These are phyloP conservation scores for Ctenochaetus hawaiiensis DNA, from an alignment of 2,797 vertebrate species.

Conservation along the genomic window DNA sequence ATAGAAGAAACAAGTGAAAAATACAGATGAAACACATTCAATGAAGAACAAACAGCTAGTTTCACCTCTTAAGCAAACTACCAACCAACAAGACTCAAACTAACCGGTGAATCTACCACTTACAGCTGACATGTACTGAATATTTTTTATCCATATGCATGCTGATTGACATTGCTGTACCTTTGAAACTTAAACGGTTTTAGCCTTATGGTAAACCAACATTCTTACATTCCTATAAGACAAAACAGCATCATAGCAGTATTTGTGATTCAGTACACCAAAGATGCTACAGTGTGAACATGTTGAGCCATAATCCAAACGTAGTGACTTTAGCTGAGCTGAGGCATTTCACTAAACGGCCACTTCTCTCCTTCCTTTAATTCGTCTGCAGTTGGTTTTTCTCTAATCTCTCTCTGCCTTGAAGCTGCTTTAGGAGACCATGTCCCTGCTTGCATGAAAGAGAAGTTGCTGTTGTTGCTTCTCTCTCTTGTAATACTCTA, in stretches of 20 bases:
- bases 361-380: conserved; percentile 50
- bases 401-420: conserved; percentile 79
- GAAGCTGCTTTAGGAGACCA: conserved; percentile 68
- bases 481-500: conserved; percentile 38
- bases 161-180: too few relatives aligned
- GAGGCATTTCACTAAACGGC: conserved; percentile 51
- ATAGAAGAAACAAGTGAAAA: background rate
- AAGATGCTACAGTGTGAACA: conserved; percentile 1
- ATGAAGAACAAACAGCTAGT: background rate
- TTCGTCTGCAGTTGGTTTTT: conserved; percentile 60
- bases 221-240: background rate
- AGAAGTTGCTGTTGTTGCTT: conserved; percentile 46
- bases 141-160: background rate
- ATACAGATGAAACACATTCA: background rate
- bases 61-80: background rate
- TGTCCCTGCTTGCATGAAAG: conserved; percentile 75
- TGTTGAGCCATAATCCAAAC: conserved; percentile 11
- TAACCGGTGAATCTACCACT: background rate
- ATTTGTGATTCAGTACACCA: background rate
- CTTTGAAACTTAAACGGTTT: background rate
- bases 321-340: conserved; percentile 16
- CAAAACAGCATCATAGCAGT: background rate
- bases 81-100: conserved; percentile 1
- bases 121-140: background rate
- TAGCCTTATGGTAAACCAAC: background rate